Evolutionary conservation across 2,797 vertebrate species (phyloP), one percentile per base, ranked within the genome.

Genomic region (Miichthys miiuy): DNA sequence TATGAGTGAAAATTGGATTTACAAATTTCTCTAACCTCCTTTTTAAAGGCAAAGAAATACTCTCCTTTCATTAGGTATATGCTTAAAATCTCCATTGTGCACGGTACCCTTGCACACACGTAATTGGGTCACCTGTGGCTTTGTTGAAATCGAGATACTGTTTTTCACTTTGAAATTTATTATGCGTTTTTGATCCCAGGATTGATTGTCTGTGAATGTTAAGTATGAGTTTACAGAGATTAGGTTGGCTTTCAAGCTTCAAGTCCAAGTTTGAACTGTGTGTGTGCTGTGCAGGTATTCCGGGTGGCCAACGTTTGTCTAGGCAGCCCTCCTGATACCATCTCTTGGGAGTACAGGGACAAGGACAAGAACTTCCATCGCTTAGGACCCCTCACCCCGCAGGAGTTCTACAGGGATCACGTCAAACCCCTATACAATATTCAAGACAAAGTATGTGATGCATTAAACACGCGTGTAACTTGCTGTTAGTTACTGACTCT

Each of bases 331-430:
- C 98, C 98, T 0, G 96, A 98, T 51, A 97, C 95, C n/a, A 96
- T 99, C 93, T 95, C 95, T 82, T 99, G 98, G 98, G 98, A 99
- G 74, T 99, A 97, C 93, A 91, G 97, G 57, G 98, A 99, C 88
- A 99, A 99, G 93, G 98, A 99, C 83, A 99, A 99, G 93, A 97
- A 93, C 83, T 99, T 98, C 87, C 95, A 99, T 87, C 97, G 96
- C 27, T 95, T 98, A 0, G 98, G 97, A 62, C 97, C 97, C 0
- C 64, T 99, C 82, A 96, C 96, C 2, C 98, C 98, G 0, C 90
- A 96, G 90, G 93, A 97, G 72, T 99, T 99, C 95, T 99, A 99
- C 94, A 95, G 61, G 1, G 94, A 98, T 17, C 97, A 99, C 0
- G 96, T 99, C 85, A 98, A 99, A 92, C 97, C 98, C 1, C 82